Conservation (phyloP, 37 sponge, comb jelly and placozoan genomes). For the Chondrosia reniformis region DNA sequence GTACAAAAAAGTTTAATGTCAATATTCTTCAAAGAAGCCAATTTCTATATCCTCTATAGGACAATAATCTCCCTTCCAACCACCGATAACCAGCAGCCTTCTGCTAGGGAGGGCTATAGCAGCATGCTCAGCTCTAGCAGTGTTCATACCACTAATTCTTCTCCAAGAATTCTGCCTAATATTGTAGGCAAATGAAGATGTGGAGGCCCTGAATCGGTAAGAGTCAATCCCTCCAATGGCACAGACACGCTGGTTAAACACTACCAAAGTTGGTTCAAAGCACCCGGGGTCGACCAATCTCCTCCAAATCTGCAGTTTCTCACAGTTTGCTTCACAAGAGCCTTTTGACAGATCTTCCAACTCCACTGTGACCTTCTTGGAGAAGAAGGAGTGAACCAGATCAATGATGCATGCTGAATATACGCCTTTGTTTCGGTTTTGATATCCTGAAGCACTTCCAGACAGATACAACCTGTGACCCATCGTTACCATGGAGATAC, state of each 20-base stretch:
- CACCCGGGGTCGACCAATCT: neutral
- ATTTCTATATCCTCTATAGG: neutral
- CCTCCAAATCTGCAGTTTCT: slow-evolving; percentile 1
- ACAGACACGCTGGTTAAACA: slow-evolving; percentile 11
- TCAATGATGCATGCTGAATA: slow-evolving; percentile 1
- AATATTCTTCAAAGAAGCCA: neutral
- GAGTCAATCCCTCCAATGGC: slow-evolving; percentile 4
- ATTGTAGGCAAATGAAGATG: slow-evolving; percentile 16
- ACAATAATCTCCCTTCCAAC: slow-evolving; percentile 4
- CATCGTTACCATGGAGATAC: neutral
- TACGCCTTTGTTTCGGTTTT: neutral
- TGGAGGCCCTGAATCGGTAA: neutral
- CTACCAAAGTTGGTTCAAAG: neutral
- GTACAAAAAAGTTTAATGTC: no score
- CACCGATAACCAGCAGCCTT: slow-evolving; percentile 2
- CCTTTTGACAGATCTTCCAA: neutral
- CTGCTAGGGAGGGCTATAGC: neutral
- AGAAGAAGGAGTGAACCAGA: slow-evolving; percentile 11
- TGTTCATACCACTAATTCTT: slow-evolving; percentile 1
- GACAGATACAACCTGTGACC: neutral
- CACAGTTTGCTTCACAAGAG: neutral
- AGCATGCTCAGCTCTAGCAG: slow-evolving; percentile 4
- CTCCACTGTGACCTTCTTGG: neutral
- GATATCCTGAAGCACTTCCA: neutral
- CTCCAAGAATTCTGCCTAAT: slow-evolving; percentile 4